Base-by-base conservation (phyloP, 2,797 vertebrate species). In the Ara ararauna region DNA sequence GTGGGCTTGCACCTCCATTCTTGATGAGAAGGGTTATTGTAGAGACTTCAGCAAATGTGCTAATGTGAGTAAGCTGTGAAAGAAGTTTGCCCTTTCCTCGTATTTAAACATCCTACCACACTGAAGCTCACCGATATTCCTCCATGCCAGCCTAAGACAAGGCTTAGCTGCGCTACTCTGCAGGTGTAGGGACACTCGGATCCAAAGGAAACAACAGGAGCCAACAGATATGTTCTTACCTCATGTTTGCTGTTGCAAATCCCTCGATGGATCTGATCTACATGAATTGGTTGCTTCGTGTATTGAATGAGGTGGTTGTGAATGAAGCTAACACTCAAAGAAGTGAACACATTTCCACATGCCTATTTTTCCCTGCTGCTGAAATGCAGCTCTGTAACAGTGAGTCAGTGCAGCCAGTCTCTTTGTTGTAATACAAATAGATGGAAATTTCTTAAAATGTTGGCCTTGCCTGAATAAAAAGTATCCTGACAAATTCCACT, bases 401-500 rank as follows among this genome's bases (percentile, higher is more conserved):
- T 19, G 20, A 76, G 61, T 30, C 67, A 56, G 36, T 18, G 74
- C n/a, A 42, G 30, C 61, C 85, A 10, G 68, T 74, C 61, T 91
- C 60, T 76, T 74, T 74, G 51, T 87, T 74, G 53, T 80, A 71
- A 60, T 81, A 17, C 82, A 78, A 66, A 60, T 19, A 64, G 32
- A 84, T 19, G 65, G 66, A 87, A 50, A 82, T 95, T 79, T 83
- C 9, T 23, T 51, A 38, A 95, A 94, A 77, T 2, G 23, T 90
- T 95, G 53, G 51, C n/a, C 80, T 93, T 95, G 75, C 48, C 47
- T 82, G 20, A 85, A 48, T 64, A 27, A 90, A 93, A 90, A 94
- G 47, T 87, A 84, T 80, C 84, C 95, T 74, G 77, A 60, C 32
- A 61, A 48, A 95, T 58, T 61, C 83, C 32, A 11, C 36, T 0